These are phyloP conservation scores for Rhorus exstirpatorius DNA, from an alignment of 2,888 invertebrate species.

Conservation along the genomic window DNA sequence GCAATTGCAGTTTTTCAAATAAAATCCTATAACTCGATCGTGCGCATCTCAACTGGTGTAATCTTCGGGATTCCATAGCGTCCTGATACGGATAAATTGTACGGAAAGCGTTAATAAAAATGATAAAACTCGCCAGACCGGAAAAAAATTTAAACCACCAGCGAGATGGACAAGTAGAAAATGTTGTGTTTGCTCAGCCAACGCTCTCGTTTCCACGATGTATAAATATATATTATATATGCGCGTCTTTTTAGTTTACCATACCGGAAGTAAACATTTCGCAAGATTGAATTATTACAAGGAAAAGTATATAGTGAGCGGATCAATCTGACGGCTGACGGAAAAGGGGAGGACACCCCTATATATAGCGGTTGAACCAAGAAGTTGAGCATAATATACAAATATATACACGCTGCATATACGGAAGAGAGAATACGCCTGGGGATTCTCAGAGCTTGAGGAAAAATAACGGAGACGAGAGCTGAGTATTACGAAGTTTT, in stretches of 20 bases:
- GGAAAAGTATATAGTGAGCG: constrained; percentile 39
- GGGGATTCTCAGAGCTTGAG: constrained; percentile 26
- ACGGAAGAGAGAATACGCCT: constrained; percentile 46
- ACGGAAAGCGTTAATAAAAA: too few species aligned
- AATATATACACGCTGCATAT: constrained; percentile 21
- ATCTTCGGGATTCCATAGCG: too few species aligned
- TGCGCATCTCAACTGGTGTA: too few species aligned
- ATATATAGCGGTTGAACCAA: constrained; percentile 31
- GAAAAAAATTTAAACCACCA: neutral
- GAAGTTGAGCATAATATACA: constrained; percentile 57
- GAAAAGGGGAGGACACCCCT: constrained; percentile 39
- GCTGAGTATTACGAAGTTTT: constrained; percentile 64
- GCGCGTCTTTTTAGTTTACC: constrained; percentile 45
- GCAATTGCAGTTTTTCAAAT: too few species aligned
- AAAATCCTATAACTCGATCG: too few species aligned
- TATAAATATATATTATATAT: neutral
- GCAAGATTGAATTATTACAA: constrained; percentile 62
- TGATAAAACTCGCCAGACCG: neutral
- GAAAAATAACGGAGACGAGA: constrained; percentile 59
- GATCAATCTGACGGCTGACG: constrained; percentile 14
- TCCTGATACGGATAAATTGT: neutral
- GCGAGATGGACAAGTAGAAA: neutral
- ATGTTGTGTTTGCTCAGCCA: neutral
- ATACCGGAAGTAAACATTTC: constrained; percentile 64
- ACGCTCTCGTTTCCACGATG: neutral